A percentile compares a stretch with the other conserved stretches of the same genome.
Conservation (phyloP, 2,113 vertebrate species). For the Oryzias celebensis region DNA sequence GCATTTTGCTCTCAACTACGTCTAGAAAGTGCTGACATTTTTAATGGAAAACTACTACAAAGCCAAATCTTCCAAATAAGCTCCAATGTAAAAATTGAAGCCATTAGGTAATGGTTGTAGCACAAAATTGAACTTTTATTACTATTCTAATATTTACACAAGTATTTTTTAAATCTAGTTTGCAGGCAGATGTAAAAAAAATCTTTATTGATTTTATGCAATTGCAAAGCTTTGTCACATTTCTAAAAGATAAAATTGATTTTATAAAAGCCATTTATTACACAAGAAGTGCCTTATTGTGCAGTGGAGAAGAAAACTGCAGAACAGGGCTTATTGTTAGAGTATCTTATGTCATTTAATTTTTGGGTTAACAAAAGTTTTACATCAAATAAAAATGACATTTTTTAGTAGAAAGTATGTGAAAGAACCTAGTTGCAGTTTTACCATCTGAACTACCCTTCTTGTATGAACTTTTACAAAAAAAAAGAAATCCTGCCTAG, state of each 20-base stretch:
- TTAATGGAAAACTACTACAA: slow-evolving; percentile 30
- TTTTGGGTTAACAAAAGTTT: neutral
- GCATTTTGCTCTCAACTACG: slow-evolving; percentile 4
- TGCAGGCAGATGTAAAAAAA: slow-evolving; percentile 1
- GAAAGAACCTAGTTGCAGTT: neutral
- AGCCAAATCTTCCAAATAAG: slow-evolving; percentile 16
- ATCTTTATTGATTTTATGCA: slow-evolving; percentile 18
- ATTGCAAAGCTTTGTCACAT: slow-evolving; percentile 38
- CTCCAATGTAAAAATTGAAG: slow-evolving; percentile 7
- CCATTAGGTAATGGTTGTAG: slow-evolving; percentile 9
- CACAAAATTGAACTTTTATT: slow-evolving; percentile 16
- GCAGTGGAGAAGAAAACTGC: slow-evolving; percentile 18
- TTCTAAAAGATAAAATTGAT: slow-evolving; percentile 12
- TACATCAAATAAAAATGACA: too few species aligned
- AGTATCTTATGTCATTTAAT: slow-evolving; percentile 23
- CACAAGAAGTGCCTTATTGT: slow-evolving; percentile 62
- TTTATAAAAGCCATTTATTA: slow-evolving; percentile 14
- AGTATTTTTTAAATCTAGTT: slow-evolving; percentile 18
- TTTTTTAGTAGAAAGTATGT: too few species aligned
- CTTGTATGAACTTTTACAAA: neutral
- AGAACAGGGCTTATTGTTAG: slow-evolving; percentile 17
- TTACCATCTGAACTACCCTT: neutral
- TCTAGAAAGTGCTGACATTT: slow-evolving; percentile 22
- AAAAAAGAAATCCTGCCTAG: neutral
- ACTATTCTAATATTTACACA: slow-evolving; percentile 31